Conservation (phyloP, 2,888 invertebrate genomes). For the Pherbina coryleti region DNA sequence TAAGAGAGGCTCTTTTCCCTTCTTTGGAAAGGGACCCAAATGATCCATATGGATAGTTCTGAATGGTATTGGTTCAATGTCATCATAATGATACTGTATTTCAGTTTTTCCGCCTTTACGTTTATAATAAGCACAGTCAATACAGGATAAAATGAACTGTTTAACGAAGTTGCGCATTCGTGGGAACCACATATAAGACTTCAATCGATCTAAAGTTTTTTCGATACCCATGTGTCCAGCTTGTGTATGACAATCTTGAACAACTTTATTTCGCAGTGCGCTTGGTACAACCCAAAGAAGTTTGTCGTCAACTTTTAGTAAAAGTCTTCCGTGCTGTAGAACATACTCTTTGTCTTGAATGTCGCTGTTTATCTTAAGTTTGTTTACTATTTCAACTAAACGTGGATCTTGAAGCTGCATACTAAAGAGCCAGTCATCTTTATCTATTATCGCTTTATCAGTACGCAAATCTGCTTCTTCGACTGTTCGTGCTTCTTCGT, state of each 20-base stretch:
- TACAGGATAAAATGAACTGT: not conserved
- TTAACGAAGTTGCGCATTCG: not conserved
- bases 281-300: conserved; percentile 37
- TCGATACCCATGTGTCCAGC: not conserved
- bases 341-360: no score
- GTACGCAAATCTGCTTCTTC: not conserved
- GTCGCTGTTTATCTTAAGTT: no score
- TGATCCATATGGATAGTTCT: not conserved
- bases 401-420: no score
- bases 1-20: conserved; percentile 33
- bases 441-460: not conserved
- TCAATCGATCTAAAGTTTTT: no score
- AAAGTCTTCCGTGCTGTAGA: not conserved
- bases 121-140: not conserved
- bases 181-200: not conserved
- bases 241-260: conserved; percentile 21
- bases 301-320: not conserved
- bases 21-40: conserved; percentile 7
- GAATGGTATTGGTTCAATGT: not conserved
- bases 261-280: conserved; percentile 22
- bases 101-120: not conserved
- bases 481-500: not conserved
- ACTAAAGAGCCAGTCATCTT: no score
- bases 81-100: not conserved
- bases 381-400: no score